A percentile compares a stretch with the other conserved stretches of the same genome.
phyloP scores from a whole-genome alignment of 2,888 invertebrate genomes.

The Eupithecia subfuscata region DNA sequence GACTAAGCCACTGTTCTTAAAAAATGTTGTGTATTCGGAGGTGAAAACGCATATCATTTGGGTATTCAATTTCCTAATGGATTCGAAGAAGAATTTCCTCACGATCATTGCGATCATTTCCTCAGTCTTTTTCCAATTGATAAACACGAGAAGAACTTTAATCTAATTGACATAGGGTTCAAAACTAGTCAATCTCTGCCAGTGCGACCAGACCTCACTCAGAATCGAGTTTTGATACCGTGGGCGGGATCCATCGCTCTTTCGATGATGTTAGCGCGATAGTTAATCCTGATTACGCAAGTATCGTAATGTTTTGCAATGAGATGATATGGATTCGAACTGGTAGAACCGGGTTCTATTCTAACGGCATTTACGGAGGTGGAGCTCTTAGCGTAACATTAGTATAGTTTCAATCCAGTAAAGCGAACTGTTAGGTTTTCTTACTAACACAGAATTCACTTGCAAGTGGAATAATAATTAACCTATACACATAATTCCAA shows the following conservation, averaged over 20 bases:
- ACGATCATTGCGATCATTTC: conserved; percentile 1
- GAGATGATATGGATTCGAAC: conserved; percentile 17
- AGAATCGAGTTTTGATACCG: conserved; percentile 31
- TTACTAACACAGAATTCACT: not conserved
- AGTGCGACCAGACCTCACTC: conserved; percentile 20
- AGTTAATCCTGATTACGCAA: conserved; percentile 45
- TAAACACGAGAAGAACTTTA: not conserved
- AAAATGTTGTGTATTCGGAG: not conserved
- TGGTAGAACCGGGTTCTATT: conserved; percentile 10
- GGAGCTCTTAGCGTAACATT: not conserved
- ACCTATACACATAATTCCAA: not conserved
- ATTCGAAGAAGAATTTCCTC: not conserved
- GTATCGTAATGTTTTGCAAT: conserved; percentile 40
- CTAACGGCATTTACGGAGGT: conserved; percentile 2
- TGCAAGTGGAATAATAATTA: not conserved
- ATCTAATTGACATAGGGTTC: not conserved
- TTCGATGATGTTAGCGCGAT: conserved; percentile 42
- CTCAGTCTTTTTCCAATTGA: not conserved
- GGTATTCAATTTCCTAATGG: not conserved
- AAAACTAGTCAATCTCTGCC: conserved; percentile 3
- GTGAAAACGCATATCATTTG: not conserved
- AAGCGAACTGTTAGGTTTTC: not conserved
- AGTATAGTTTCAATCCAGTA: not conserved
- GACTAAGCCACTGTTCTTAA: not conserved
- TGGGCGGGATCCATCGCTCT: conserved; percentile 46